phyloP scores from a whole-genome alignment of 2,888 invertebrate species.

The Mesoligia furuncula region DNA sequence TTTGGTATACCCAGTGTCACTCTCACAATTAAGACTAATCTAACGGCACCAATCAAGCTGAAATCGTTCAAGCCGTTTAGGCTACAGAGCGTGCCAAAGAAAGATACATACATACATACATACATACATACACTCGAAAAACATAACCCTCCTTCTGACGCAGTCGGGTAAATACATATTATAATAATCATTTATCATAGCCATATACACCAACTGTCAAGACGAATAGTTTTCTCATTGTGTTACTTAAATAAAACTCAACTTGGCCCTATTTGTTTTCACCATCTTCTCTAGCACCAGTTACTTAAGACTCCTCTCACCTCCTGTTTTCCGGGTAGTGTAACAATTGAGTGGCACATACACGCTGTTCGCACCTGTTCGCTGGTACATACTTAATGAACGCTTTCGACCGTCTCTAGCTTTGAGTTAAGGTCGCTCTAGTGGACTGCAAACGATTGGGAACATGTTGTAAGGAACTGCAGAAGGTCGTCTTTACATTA shows the following conservation, averaged over 20 bases:
- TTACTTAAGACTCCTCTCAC: not conserved
- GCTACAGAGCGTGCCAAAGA: too few relatives aligned
- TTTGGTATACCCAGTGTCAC: too few relatives aligned
- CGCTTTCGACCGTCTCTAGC: conserved; percentile 33
- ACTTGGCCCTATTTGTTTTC: not conserved
- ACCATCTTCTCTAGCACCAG: not conserved
- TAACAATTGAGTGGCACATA: conserved; percentile 37
- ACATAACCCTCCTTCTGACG: too few relatives aligned
- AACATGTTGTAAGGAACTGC: not conserved
- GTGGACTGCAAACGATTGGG: conserved; percentile 9
- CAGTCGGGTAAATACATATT: too few relatives aligned
- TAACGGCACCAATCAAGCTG: too few relatives aligned
- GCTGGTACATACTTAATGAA: conserved; percentile 61
- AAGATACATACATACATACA: too few relatives aligned
- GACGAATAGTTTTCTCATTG: not conserved
- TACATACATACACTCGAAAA: too few relatives aligned
- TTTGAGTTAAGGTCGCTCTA: conserved; percentile 47
- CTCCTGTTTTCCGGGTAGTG: conserved; percentile 17
- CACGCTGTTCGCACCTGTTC: conserved; percentile 52
- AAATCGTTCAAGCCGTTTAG: too few relatives aligned
- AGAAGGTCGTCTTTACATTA: conserved; percentile 18
- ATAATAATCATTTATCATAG: not conserved
- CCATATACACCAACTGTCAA: not conserved
- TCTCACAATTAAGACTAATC: too few relatives aligned
- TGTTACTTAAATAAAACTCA: not conserved